phyloP scores from a whole-genome alignment of 2,113 vertebrate genomes.

The Salvator merianae region DNA sequence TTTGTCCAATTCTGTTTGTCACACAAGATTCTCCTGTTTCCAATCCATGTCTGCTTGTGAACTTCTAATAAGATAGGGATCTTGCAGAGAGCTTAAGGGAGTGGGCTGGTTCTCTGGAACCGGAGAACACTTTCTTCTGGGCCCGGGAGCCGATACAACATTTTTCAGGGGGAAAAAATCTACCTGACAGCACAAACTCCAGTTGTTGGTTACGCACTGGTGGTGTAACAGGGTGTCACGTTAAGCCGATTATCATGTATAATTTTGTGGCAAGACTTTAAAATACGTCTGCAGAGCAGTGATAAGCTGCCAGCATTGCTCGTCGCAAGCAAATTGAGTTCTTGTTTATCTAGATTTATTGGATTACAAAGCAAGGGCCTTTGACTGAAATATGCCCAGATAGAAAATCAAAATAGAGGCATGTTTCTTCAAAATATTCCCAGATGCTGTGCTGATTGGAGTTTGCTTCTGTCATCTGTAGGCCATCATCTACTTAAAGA shows the following conservation, averaged over 20 bases:
- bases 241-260: constrained; percentile 39
- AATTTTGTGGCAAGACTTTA: constrained; percentile 42
- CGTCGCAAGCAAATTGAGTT: constrained; percentile 18
- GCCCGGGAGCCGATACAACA: background rate
- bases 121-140: background rate
- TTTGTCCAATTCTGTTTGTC: too few relatives aligned
- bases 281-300: constrained; percentile 38
- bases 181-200: background rate
- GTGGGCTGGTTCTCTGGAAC: fast-evolving
- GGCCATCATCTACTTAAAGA: background rate
- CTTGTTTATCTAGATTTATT: constrained; percentile 56
- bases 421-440: background rate
- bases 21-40: too few relatives aligned
- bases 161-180: background rate
- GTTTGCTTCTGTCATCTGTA: background rate
- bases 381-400: constrained; percentile 36
- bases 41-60: too few relatives aligned
- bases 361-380: constrained; percentile 49
- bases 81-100: background rate
- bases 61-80: background rate
- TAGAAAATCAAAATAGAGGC: constrained; percentile 33
- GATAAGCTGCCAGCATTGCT: constrained; percentile 47
- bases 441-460: background rate
- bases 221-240: background rate
- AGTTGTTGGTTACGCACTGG: background rate